A percentile compares a stretch with the other conserved stretches of the same genome.
These are phyloP conservation scores for Larimichthys crocea DNA, from an alignment of 2,113 vertebrate genomes.

Conservation along the genomic window DNA sequence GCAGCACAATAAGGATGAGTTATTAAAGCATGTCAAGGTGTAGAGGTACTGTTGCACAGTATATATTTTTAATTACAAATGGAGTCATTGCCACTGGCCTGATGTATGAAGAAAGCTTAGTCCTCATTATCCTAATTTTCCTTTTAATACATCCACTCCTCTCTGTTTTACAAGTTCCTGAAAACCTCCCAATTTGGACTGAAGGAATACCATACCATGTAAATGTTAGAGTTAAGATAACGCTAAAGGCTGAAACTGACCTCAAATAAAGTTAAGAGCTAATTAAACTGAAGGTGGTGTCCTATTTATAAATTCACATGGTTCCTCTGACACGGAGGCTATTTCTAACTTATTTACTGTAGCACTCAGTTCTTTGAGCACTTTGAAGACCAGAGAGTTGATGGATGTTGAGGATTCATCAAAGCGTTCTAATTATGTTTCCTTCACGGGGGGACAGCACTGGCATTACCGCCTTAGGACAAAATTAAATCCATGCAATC, in stretches of 20 bases:
- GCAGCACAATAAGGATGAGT: background rate
- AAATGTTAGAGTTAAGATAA: conserved; percentile 18
- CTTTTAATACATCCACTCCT: background rate
- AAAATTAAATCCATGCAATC: conserved; percentile 26
- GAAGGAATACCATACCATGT: conserved; percentile 6
- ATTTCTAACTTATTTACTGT: conserved; percentile 60
- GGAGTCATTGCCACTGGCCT: no score
- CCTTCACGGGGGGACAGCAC: conserved; percentile 12
- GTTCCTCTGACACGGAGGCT: conserved; percentile 48
- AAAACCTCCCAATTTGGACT: conserved; percentile 14
- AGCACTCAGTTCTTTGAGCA: conserved; percentile 26
- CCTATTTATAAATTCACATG: conserved; percentile 58
- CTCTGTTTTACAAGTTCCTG: background rate
- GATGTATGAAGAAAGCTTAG: no score
- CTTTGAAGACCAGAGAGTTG: conserved; percentile 52
- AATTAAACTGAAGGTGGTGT: conserved; percentile 32
- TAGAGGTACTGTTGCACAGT: no score
- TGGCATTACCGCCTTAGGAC: conserved; percentile 15
- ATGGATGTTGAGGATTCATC: conserved; percentile 53
- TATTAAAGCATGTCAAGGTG: background rate
- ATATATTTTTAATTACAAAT: no score
- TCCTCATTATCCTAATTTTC: background rate
- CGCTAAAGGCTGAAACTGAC: conserved; percentile 34
- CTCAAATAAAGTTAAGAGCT: conserved; percentile 38
- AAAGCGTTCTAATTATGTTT: conserved; percentile 63